Base-by-base conservation (phyloP, 2,113 vertebrate species). In the Pangasianodon gigas region DNA sequence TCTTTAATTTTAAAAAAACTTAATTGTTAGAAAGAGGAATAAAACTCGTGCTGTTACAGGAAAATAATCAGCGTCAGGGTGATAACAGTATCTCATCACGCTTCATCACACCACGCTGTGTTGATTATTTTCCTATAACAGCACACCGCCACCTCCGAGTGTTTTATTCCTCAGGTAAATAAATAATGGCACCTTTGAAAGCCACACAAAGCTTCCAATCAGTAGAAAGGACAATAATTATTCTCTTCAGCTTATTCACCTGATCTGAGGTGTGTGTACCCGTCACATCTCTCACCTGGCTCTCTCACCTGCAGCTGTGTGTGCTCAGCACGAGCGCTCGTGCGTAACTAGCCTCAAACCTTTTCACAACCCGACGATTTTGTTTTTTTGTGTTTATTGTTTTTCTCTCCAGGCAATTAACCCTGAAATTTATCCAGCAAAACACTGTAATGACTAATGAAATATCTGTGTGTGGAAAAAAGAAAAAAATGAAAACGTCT, bases 171-270 rank as follows among this genome's bases (percentile, higher is more conserved):
- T 74, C 18, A 44, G 37, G 37, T 41, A 19, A 21, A 75, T 44
- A 75, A 75, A 75, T 75, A 75, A 75, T 75, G 74, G 74, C 74
- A 75, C 74, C 41, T 24, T n/a, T 75, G 19, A 75, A 75, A 46
- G 41, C 19, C 19, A 46, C 74, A 75, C 41, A 75, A 75, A 75
- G 71, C 37, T 4, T 75, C 19, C 41, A 24, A 16, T 44, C 37
- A 46, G 41, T 3, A 10, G 9, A 44, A 75, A 10, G 18, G 0
- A 21, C 41, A 44, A 2, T 24, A 10, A 44, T 44, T 2, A 10
- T 44, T 41, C 6, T 74, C 32, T 75, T 71, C 65, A 14, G 29
- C n/a, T 21, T n/a, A 18, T 14, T 69, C 65, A 65, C 11, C 69
- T 41, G 2, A 13, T 75, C 71, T 8, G 1, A 6, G 2, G 0